Evolutionary conservation across 2,113 vertebrate genomes (phyloP), one percentile per base, ranked within the genome.

Genomic region (Felis catus): DNA sequence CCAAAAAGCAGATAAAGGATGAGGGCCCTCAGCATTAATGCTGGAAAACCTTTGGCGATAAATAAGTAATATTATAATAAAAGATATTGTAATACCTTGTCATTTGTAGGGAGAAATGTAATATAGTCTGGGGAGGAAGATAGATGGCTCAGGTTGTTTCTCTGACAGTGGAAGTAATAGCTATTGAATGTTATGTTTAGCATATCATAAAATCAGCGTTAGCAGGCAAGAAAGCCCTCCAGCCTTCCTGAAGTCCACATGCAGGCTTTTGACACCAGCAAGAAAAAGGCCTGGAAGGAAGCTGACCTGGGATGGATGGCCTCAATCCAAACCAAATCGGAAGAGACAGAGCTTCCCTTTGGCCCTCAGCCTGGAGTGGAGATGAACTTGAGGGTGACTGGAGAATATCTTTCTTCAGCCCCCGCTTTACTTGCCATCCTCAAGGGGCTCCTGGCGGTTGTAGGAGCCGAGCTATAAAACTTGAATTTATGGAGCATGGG

Each of bases 131-230:
- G 66, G 96, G 41, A 78, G 98, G 70, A 98, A 98, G 98, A 98
- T 97, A 97, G 98, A 98, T 98, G 78, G 1, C 14, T 21, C 45
- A 70, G 97, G 95, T 83, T 96, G 97, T 92, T 97, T 95, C 97
- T 74, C 97, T 98, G 98, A 98, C 98, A 98, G 97, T 94, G 97
- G 97, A 98, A 98, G 92, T 97, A 98, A 98, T 97, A 94, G 97
- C 96, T 96, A 92, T 95, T 97, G 97, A 97, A 98, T 97, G 98
- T 98, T 98, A 96, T 97, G 80, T 92, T 98, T 95, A 98, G 98
- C 97, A 97, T 97, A 97, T 98, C 98, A 97, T 97, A 98, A 98
- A 97, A 98, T 97, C 98, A 70, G 98, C 76, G 98, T 90, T 98
- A 98, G 97, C 95, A 95, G 96, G 88, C 94, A 84, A 96, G 95